phyloP scores from a whole-genome alignment of 2,888 invertebrate genomes.

The Panopea generosa region DNA sequence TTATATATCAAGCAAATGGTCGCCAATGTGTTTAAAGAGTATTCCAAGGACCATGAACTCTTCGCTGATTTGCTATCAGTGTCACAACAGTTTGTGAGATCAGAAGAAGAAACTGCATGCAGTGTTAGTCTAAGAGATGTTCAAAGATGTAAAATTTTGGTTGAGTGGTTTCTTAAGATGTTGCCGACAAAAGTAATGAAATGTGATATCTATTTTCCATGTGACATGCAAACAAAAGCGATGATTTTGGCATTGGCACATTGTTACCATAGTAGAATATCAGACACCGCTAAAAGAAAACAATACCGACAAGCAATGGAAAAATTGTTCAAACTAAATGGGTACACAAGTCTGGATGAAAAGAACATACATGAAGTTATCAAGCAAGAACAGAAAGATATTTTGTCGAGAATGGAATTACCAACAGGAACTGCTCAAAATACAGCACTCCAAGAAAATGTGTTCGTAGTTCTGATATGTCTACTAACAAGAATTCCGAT shows the following conservation, averaged over 20 bases:
- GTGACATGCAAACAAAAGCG: conserved; percentile 15
- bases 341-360: conserved; percentile 6
- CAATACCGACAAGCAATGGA: conserved; percentile 42
- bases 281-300: conserved; percentile 25
- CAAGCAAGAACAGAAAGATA: conserved; percentile 61
- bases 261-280: conserved; percentile 64
- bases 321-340: conserved; percentile 6
- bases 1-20: conserved; percentile 55
- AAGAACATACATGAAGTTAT: conserved; percentile 48
- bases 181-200: neutral
- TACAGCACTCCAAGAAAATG: conserved; percentile 71
- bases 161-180: conserved; percentile 13
- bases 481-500: conserved; percentile 71
- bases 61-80: conserved; percentile 4
- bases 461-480: conserved; percentile 71
- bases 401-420: conserved; percentile 67
- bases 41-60: neutral
- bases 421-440: conserved; percentile 71
- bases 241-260: conserved; percentile 59
- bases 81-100: conserved; percentile 27
- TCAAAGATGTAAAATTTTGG: conserved; percentile 17
- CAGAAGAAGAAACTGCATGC: neutral
- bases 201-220: too few relatives aligned
- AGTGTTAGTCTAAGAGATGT: conserved; percentile 29
- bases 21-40: neutral